phyloP scores from a whole-genome alignment of 2,113 vertebrate genomes.

The Psophia crepitans region DNA sequence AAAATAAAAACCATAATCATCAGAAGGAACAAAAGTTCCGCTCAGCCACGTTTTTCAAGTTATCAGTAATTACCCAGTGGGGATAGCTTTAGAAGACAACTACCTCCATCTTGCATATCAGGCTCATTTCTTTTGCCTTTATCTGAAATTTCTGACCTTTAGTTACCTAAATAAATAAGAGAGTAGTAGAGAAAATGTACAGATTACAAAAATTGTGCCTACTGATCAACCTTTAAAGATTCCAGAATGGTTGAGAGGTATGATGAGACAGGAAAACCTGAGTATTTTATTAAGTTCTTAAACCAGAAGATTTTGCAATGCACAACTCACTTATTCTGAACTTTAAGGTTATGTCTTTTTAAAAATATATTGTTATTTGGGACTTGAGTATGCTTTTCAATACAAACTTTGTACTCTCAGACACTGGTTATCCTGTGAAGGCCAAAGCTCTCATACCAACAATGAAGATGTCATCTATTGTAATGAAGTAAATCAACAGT shows the following conservation, averaged over 20 bases:
- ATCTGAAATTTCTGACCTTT: neutral
- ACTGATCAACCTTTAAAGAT: neutral
- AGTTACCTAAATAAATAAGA: neutral
- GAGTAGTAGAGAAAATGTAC: neutral
- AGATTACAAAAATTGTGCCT: neutral
- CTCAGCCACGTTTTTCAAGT: neutral
- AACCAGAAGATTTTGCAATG: neutral
- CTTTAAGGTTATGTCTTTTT: neutral
- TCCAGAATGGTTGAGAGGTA: neutral
- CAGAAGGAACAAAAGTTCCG: neutral
- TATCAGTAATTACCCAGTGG: neutral
- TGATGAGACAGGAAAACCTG: neutral
- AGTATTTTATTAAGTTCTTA: neutral
- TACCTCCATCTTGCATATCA: neutral
- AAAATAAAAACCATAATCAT: neutral
- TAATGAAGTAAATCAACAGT: neutral
- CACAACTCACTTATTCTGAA: neutral
- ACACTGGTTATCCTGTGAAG: neutral
- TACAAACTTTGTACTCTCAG: neutral
- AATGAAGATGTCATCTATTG: constrained; percentile 60
- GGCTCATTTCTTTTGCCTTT: neutral
- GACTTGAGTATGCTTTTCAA: neutral
- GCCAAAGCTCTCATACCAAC: constrained; percentile 13
- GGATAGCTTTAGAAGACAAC: neutral
- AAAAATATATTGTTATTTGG: neutral